phyloP scores from a whole-genome alignment of 2,888 invertebrate species.

The Bugulina stolonifera region DNA sequence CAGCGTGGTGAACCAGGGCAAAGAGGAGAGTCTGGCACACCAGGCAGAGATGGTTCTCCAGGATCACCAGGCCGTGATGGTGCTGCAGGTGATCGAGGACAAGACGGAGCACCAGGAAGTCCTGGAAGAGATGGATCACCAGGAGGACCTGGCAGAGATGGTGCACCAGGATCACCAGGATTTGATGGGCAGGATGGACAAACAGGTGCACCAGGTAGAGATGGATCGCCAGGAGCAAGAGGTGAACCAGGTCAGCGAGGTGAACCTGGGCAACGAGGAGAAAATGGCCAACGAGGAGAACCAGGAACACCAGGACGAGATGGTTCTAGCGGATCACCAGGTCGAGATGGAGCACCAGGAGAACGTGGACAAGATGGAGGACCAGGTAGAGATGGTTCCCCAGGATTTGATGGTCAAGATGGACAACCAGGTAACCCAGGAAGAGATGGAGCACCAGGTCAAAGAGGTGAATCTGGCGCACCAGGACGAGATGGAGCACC shows the following conservation, averaged over 20 bases:
- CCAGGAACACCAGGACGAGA: not conserved
- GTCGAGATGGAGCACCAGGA: not conserved
- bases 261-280: conserved; percentile 22
- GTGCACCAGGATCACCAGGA: conserved; percentile 23
- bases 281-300: too few species aligned
- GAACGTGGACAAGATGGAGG: conserved; percentile 12
- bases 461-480: conserved; percentile 26
- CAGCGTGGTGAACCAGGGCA: not conserved
- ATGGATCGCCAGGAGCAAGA: not conserved
- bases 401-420: conserved; percentile 26
- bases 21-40: not conserved
- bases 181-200: conserved; percentile 20
- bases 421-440: conserved; percentile 29
- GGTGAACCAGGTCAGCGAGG: conserved; percentile 21
- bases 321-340: conserved; percentile 10
- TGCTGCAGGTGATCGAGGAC: not conserved
- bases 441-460: conserved; percentile 38
- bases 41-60: not conserved
- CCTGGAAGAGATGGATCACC: conserved; percentile 1
- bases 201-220: not conserved
- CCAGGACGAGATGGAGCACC: not conserved
- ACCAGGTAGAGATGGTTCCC: conserved; percentile 8
- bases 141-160: not conserved
- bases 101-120: not conserved
- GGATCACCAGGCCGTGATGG: not conserved